Conservation (phyloP, 2,797 vertebrate genomes). For the Epinephelus coioides region DNA sequence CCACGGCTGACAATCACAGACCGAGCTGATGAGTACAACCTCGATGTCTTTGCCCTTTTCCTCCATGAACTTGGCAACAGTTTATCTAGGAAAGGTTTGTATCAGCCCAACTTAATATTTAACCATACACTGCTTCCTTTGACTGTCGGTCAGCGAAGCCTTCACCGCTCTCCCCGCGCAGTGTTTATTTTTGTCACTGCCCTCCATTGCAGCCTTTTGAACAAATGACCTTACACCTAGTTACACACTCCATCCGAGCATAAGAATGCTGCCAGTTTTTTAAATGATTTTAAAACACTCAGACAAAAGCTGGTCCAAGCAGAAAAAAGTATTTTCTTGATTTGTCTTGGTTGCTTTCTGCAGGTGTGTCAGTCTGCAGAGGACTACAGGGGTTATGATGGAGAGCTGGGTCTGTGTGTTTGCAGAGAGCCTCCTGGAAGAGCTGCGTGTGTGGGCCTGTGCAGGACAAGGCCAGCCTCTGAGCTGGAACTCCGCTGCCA, state of each 20-base stretch:
- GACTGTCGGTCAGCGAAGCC: slow-evolving; percentile 2
- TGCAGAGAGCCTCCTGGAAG: slow-evolving; percentile 82
- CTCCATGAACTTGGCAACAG: slow-evolving; percentile 40
- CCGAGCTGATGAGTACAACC: slow-evolving; percentile 52
- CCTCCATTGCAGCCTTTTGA: slow-evolving; percentile 4
- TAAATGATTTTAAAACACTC: background rate
- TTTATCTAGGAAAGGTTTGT: slow-evolving; percentile 46
- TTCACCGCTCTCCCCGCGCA: slow-evolving; percentile 8
- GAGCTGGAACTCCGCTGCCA: slow-evolving; percentile 78
- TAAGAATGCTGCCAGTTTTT: background rate
- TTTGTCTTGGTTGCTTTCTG: slow-evolving; percentile 15
- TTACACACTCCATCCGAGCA: background rate
- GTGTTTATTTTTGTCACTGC: slow-evolving; percentile 47
- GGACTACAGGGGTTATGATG: slow-evolving; percentile 88
- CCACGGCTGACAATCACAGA: background rate
- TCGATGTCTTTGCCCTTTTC: slow-evolving; percentile 70
- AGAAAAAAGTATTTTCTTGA: background rate
- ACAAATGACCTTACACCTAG: slow-evolving; percentile 54
- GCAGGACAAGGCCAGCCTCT: slow-evolving; percentile 66
- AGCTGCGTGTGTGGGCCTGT: slow-evolving; percentile 79
- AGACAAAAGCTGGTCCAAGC: background rate
- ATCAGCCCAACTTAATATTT: slow-evolving; percentile 62
- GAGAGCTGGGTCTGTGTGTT: slow-evolving; percentile 89
- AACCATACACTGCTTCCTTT: slow-evolving; percentile 47
- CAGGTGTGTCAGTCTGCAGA: slow-evolving; percentile 89